A percentile compares a stretch with the other conserved stretches of the same genome.
Conservation (phyloP, 2,888 invertebrate genomes). For the Phasia obesa region DNA sequence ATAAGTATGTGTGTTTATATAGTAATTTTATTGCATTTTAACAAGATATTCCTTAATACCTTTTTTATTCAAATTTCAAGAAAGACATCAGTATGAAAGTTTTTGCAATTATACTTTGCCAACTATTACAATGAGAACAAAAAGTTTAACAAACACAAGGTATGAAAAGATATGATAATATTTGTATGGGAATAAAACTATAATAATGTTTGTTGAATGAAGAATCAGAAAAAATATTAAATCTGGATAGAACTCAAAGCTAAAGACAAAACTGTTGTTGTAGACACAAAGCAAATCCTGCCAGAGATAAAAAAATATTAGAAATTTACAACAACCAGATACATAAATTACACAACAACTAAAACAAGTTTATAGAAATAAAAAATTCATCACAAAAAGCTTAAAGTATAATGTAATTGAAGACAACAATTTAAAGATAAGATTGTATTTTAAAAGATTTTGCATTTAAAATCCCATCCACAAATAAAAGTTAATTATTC, state of each 20-base stretch:
- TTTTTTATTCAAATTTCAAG: constrained; percentile 59
- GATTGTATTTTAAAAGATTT: constrained; percentile 30
- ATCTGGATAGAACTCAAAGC: constrained; percentile 43
- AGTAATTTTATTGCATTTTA: constrained; percentile 28
- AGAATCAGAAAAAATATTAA: constrained; percentile 5
- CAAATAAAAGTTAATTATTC: constrained; percentile 57
- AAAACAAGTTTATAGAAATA: constrained; percentile 7
- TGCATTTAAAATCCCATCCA: constrained; percentile 21
- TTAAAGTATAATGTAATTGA: constrained; percentile 47
- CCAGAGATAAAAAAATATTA: not conserved
- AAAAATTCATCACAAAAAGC: constrained; percentile 18
- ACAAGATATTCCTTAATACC: constrained; percentile 38
- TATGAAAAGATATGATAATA: constrained; percentile 53
- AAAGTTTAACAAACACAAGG: constrained; percentile 14
- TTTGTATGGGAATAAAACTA: constrained; percentile 48
- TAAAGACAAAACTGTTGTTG: constrained; percentile 42
- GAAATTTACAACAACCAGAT: constrained; percentile 28
- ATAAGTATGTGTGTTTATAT: constrained; percentile 9
- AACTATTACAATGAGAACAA: constrained; percentile 33
- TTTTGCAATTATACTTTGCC: constrained; percentile 16
- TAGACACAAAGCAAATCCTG: constrained; percentile 36
- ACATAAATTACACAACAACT: constrained; percentile 42
- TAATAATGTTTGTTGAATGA: constrained; percentile 44
- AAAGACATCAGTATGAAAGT: constrained; percentile 19
- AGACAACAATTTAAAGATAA: constrained; percentile 49